phyloP scores from a whole-genome alignment of 2,888 invertebrate genomes.

The Anthophora plumipes region DNA sequence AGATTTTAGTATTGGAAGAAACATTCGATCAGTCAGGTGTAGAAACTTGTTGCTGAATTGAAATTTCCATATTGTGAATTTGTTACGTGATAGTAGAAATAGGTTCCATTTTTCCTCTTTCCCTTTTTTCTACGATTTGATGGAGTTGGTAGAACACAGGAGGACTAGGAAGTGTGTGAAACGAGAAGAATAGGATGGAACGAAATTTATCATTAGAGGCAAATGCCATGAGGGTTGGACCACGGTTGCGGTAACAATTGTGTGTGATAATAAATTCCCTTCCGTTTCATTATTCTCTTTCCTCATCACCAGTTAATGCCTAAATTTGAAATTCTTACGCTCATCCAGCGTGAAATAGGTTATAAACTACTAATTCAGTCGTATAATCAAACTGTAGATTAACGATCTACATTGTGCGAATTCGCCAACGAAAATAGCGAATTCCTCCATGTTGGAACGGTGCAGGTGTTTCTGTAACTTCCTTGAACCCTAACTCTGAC shows the following conservation, averaged over 20 bases:
- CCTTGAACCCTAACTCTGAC: background rate
- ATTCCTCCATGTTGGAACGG: background rate
- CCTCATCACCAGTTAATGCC: background rate
- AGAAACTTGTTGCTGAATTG: background rate
- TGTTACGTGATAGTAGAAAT: background rate
- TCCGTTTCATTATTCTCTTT: conserved; percentile 12
- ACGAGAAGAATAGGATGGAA: conserved; percentile 7
- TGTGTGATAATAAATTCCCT: conserved; percentile 20
- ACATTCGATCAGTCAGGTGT: too few relatives aligned
- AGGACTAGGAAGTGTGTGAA: conserved; percentile 2
- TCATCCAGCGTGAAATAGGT: background rate
- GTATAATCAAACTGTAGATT: background rate
- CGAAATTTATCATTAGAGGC: conserved; percentile 25
- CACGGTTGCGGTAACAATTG: conserved; percentile 10
- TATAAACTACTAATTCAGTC: background rate
- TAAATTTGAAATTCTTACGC: background rate
- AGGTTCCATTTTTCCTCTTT: background rate
- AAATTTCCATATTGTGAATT: background rate
- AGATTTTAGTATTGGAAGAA: too few relatives aligned
- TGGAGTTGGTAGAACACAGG: conserved; percentile 2
- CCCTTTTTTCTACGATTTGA: background rate
- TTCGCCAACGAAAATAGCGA: background rate
- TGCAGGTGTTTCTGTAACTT: background rate
- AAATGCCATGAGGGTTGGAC: conserved; percentile 23
- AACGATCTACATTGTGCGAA: background rate